Evolutionary conservation across 2,113 vertebrate species (phyloP).

Genomic region (Ophthalmolycus amberensis): DNA sequence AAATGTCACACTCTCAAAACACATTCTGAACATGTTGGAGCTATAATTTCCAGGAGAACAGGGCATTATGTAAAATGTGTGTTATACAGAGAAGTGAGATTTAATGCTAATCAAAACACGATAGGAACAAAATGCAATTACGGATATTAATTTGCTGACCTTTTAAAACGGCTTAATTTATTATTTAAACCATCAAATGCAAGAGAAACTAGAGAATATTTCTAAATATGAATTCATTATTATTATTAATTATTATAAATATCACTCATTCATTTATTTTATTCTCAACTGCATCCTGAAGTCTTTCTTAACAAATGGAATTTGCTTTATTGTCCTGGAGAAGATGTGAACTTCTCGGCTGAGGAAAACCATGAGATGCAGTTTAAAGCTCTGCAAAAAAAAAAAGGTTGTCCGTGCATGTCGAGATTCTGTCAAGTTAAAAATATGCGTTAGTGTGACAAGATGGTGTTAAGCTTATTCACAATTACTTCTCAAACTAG

Average conservation of each 20-base stretch:
- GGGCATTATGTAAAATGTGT: not conserved
- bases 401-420: not conserved
- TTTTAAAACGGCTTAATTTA: not conserved
- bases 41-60: not conserved
- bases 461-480: not conserved
- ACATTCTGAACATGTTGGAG: not conserved
- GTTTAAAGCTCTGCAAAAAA: not conserved
- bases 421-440: not conserved
- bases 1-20: constrained; percentile 18
- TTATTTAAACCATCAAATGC: not conserved
- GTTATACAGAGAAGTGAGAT: not conserved
- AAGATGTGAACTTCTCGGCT: not conserved
- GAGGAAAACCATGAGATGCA: not conserved
- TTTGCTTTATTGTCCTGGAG: not conserved
- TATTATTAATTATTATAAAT: not conserved
- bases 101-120: not conserved
- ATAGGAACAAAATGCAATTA: not conserved
- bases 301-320: not conserved
- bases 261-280: not conserved
- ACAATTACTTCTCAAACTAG: not conserved
- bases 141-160: not conserved
- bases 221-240: not conserved
- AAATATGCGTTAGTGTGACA: not conserved
- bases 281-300: not conserved
- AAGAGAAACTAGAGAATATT: not conserved